These are phyloP conservation scores for Stichopus horrens DNA, from an alignment of 53 echinoderm and acorn worm species.

Conservation along the genomic window DNA sequence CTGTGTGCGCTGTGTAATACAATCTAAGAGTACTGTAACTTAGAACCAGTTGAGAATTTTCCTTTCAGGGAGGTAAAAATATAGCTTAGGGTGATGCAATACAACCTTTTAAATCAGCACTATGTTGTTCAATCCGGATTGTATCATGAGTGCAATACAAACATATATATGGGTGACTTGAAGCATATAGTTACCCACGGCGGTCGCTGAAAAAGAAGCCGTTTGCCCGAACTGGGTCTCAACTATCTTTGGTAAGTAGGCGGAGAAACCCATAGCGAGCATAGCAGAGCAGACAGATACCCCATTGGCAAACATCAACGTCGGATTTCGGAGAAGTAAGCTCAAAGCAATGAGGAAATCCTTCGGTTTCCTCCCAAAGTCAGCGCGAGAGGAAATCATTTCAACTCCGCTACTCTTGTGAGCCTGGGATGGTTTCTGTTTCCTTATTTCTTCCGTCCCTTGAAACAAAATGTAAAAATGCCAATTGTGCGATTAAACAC, in stretches of 20 bases:
- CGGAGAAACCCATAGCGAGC: conserved; percentile 59
- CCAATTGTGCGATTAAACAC: too few species aligned
- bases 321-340: conserved; percentile 50
- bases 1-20: too few species aligned
- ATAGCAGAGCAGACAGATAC: conserved; percentile 47
- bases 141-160: too few species aligned
- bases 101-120: too few species aligned
- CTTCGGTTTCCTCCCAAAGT: conserved; percentile 38
- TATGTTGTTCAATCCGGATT: too few species aligned
- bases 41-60: too few species aligned
- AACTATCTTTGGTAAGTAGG: conserved; percentile 73
- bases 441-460: conserved; percentile 27
- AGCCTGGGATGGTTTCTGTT: not conserved
- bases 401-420: conserved; percentile 24
- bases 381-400: conserved; percentile 20
- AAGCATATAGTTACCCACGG: conserved; percentile 57
- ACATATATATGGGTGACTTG: too few species aligned
- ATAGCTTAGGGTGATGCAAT: too few species aligned
- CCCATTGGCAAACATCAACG: conserved; percentile 43
- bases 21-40: too few species aligned
- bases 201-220: conserved; percentile 65
- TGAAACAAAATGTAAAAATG: not conserved
- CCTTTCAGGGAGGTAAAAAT: too few species aligned
- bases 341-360: conserved; percentile 39
- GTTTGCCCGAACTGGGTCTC: conserved; percentile 70